Base-by-base conservation (phyloP, 2,888 invertebrate genomes). In the Dicyrtomina minuta region DNA sequence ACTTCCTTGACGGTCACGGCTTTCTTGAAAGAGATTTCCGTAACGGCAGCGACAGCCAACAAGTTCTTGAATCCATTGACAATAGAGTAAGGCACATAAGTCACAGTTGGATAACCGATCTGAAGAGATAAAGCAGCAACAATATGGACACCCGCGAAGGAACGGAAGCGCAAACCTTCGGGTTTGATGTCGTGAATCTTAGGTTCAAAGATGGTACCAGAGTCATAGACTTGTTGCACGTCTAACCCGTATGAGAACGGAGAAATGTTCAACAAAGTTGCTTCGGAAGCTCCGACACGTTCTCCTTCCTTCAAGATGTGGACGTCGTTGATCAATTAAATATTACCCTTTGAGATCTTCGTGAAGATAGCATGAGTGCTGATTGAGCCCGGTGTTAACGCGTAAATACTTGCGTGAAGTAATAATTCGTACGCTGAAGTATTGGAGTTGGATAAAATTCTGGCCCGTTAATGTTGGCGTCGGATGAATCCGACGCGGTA, bases 341-440 rank as follows among this genome's bases (percentile, higher is more conserved):
- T 99, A 78, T 97, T 97, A 85, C 96, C 96, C 88, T 96, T 96
- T 66, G 97, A 94, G 87, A 98, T 98, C 87, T 98, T 98, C 81
- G 99, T 99, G 74, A 98, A 96, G 82, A 99, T 99, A 79, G 96
- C 94, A 80, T 99, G 87, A 83, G 99, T 99, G 98, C 69, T 99
- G 99, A 79, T 97, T 96, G 79, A 99, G 87, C 77, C 96, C 96
- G 70, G 99, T 99, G 86, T 97, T 96, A n/a, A n/a, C n/a, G n/a
- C n/a, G n/a, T n/a, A n/a, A n/a, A n/a, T n/a, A n/a, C n/a, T n/a
- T n/a, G n/a, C n/a, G n/a, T n/a, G n/a, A n/a, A n/a, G n/a, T n/a
- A n/a, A n/a, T n/a, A n/a, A n/a, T n/a, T n/a, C n/a, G n/a, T n/a
- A n/a, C n/a, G n/a, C n/a, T n/a, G n/a, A n/a, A n/a, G n/a, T n/a